Conservation (phyloP, 1,140 invertebrate genomes). For the Pogonomyrmex californicus region DNA sequence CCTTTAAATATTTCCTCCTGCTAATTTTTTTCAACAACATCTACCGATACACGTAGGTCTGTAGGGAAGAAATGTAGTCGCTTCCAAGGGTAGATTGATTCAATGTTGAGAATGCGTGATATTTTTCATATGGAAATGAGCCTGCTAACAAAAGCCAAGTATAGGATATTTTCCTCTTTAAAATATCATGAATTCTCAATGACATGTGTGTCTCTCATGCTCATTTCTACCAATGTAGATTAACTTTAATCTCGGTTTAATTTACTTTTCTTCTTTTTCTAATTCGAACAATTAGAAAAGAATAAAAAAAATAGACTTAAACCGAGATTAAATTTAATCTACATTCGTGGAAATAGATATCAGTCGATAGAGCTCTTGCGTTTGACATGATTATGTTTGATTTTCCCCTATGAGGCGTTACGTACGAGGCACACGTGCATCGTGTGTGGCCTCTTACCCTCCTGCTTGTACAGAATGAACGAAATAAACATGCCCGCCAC, state of each 20-base stretch:
- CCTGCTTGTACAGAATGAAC: constrained; percentile 30
- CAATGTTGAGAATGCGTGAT: not conserved
- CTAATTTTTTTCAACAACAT: not conserved
- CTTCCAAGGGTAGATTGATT: constrained; percentile 1
- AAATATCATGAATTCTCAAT: not conserved
- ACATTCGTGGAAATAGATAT: no score
- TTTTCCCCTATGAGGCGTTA: constrained; percentile 4
- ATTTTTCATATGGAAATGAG: not conserved
- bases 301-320: no score
- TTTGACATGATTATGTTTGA: not conserved
- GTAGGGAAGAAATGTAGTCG: constrained; percentile 2
- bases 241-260: no score
- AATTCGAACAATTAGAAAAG: no score
- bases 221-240: no score
- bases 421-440: constrained; percentile 8
- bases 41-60: not conserved
- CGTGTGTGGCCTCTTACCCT: not conserved
- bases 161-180: not conserved
- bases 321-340: no score
- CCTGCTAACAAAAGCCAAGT: not conserved
- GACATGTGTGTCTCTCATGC: not conserved
- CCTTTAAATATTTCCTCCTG: not conserved
- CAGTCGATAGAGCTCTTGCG: not conserved
- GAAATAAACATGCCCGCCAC: constrained; percentile 43
- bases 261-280: no score